Percentiles rank a stretch among this genome's conserved stretches.
These are phyloP conservation scores for Heliconius charithonia DNA, from an alignment of 2,888 invertebrate species.

Conservation along the genomic window DNA sequence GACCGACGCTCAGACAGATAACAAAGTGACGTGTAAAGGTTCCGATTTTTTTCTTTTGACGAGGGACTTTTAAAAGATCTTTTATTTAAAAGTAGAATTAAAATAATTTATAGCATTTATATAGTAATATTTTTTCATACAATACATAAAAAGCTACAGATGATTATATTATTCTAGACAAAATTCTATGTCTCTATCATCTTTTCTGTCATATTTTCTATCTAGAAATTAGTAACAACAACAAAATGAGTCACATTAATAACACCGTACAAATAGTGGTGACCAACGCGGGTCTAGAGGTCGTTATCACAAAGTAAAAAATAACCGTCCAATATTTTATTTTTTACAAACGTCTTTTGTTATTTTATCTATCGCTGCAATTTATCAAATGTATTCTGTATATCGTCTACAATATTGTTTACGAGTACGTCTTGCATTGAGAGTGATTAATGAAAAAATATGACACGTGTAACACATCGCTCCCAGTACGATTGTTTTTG, in stretches of 20 bases:
- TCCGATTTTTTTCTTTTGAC: no score
- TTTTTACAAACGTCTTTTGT: not conserved
- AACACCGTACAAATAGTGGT: not conserved
- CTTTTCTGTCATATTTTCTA: not conserved
- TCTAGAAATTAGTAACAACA: not conserved
- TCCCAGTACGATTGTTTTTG: not conserved
- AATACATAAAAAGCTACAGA: no score
- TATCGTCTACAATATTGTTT: not conserved
- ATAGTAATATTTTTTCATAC: no score
- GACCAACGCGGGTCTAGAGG: not conserved
- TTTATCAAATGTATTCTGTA: constrained; percentile 2
- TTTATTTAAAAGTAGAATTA: no score
- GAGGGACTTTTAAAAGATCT: no score
- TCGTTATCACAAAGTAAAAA: not conserved
- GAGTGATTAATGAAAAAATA: constrained; percentile 15
- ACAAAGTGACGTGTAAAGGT: no score
- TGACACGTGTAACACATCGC: not conserved
- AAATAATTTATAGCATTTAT: no score
- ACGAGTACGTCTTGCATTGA: not conserved
- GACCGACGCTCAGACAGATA: no score
- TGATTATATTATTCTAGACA: no score
- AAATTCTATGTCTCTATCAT: no score
- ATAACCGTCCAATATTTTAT: not conserved
- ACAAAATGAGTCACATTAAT: not conserved
- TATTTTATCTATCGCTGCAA: not conserved